Evolutionary conservation across 2,797 vertebrate species (phyloP), one percentile per base, ranked within the genome.

Genomic region (Tauraco hartlaubi): DNA sequence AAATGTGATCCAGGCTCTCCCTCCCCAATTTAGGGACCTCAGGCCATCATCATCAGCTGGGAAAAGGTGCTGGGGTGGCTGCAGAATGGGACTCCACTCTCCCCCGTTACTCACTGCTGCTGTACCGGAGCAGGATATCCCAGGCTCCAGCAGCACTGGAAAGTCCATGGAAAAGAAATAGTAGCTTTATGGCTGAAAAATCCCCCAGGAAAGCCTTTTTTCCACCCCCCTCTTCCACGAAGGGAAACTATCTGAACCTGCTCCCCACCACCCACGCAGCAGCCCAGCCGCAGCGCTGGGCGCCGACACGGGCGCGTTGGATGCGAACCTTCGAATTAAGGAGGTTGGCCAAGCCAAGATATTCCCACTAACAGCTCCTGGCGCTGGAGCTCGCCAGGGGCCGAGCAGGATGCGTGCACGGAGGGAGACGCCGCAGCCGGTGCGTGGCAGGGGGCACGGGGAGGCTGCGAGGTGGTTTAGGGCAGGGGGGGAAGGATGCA

Each of bases 281-380:
- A 82, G 77, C 85, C 11, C 80, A 91, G 94, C 85, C 81, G 1
- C 59, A 1, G 81, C 19, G 0, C 73, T 23, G 91, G 92, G 92
- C 54, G 81, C 94, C 78, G 71, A 48, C 84, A 35, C 7, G 49
- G 94, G 77, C 31, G 35, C 44, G 75, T 83, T 91, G 91, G 76
- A 81, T 37, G 62, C 18, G 2, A 95, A 91, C 63, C 90, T 76
- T 61, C 3, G 0, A 37, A 55, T 81, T 35, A n/a, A 51, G 68
- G 84, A 84, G 84, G 67, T 13, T 56, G 85, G 83, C 88, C 80
- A 94, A 88, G 85, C 91, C 91, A 83, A 92, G 82, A 48, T 63
- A 51, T 92, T 91, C 95, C 92, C 82, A 63, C 78, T 78, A 89
- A 95, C 46, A 25, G 87, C 81, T 91, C 58, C 94, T 95, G 96